phyloP scores from a whole-genome alignment of 2,888 invertebrate species.

The Capitulum mitella region DNA sequence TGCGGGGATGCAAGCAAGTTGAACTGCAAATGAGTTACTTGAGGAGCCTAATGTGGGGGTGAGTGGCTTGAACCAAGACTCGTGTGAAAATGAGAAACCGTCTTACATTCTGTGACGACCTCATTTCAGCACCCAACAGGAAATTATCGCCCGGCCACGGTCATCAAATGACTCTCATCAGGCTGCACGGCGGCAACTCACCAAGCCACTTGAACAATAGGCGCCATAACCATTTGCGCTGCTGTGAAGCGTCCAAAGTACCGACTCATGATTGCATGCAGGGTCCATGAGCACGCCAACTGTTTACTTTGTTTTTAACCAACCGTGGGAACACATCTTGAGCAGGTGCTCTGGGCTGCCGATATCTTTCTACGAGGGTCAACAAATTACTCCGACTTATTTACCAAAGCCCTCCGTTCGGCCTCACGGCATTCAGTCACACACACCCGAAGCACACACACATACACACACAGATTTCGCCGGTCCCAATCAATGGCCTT shows the following conservation, averaged over 20 bases:
- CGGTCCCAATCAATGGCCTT: not conserved
- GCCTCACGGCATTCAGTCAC: not conserved
- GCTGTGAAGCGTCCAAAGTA: not conserved
- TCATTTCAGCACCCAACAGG: no score
- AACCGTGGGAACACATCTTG: not conserved
- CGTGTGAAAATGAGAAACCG: no score
- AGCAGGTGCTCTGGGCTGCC: not conserved
- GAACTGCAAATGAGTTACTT: no score
- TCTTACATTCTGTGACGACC: no score
- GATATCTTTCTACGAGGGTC: not conserved
- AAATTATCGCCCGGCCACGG: no score
- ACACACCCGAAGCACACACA: slow-evolving; percentile 6
- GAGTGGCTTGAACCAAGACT: no score
- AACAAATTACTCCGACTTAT: not conserved
- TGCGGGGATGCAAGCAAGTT: no score
- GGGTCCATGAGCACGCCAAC: not conserved
- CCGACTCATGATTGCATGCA: not conserved
- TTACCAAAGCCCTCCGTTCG: not conserved
- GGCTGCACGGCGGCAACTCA: not conserved
- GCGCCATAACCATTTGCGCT: not conserved
- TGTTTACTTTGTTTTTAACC: not conserved
- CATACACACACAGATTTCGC: not conserved
- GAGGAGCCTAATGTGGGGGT: no score
- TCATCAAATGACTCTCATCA: not conserved
- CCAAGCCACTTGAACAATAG: not conserved